phyloP scores from a whole-genome alignment of 2,888 invertebrate species.

The Scrobipalpa atriplicella region DNA sequence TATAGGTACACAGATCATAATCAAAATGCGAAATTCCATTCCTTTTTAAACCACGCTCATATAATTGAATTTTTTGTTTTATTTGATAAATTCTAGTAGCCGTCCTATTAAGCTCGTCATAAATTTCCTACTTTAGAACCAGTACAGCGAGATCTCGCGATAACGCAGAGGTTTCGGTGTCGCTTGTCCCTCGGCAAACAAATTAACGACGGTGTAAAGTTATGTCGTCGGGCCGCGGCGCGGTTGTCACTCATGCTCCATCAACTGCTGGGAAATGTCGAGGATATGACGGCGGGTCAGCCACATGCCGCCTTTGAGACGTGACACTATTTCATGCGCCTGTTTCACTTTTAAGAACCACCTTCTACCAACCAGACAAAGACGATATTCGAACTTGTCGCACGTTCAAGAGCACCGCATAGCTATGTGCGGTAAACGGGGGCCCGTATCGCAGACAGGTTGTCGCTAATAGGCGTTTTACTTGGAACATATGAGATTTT shows the following conservation, averaged over 20 bases:
- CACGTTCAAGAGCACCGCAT: slow-evolving; percentile 65
- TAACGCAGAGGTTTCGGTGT: slow-evolving; percentile 63
- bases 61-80: slow-evolving; percentile 55
- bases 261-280: slow-evolving; percentile 79
- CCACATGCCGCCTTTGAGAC: slow-evolving; percentile 72
- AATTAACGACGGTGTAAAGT: slow-evolving; percentile 79
- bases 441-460: slow-evolving; percentile 75
- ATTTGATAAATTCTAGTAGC: slow-evolving; percentile 72
- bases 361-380: slow-evolving; percentile 69
- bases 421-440: slow-evolving; percentile 70
- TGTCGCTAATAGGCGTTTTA: slow-evolving; percentile 80
- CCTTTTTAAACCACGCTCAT: slow-evolving; percentile 44
- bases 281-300: slow-evolving; percentile 78
- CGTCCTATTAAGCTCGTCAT: slow-evolving; percentile 67
- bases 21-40: slow-evolving; percentile 46
- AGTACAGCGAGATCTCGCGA: slow-evolving; percentile 69
- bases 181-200: slow-evolving; percentile 66
- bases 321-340: slow-evolving; percentile 75
- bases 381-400: slow-evolving; percentile 64
- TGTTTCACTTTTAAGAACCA: slow-evolving; percentile 69
- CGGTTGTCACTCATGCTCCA: slow-evolving; percentile 81
- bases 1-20: slow-evolving; percentile 42
- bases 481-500: slow-evolving; percentile 69
- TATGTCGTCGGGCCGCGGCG: slow-evolving; percentile 64
- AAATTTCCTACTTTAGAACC: slow-evolving; percentile 66